Evolutionary conservation across 2,888 invertebrate genomes (phyloP).

Genomic region (Matsumyia berberina): DNA sequence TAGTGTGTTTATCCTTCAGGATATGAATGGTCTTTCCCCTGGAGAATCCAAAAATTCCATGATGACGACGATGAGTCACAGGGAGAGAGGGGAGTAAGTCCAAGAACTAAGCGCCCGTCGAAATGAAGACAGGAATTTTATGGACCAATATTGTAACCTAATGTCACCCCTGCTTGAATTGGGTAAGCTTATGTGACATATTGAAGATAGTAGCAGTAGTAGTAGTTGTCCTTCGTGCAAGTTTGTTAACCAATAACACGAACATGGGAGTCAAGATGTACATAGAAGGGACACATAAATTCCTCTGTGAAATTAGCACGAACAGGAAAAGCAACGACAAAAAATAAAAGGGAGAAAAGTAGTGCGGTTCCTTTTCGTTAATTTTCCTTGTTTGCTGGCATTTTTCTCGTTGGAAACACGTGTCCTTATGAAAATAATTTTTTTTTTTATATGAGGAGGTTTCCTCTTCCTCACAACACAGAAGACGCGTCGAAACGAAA

Average conservation of each 20-base stretch:
- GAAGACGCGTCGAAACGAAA: not conserved
- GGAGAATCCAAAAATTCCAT: slow-evolving; percentile 31
- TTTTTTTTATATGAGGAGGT: not conserved
- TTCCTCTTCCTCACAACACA: not conserved
- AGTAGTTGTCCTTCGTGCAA: slow-evolving; percentile 36
- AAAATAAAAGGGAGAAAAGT: not conserved
- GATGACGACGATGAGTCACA: slow-evolving; percentile 61
- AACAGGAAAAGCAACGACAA: slow-evolving; percentile 19
- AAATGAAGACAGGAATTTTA: slow-evolving; percentile 59
- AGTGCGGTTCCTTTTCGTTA: slow-evolving; percentile 10
- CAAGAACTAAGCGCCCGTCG: slow-evolving; percentile 16
- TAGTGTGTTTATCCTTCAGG: slow-evolving; percentile 34
- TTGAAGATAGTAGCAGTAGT: slow-evolving; percentile 49
- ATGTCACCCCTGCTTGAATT: slow-evolving; percentile 45
- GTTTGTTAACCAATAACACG: slow-evolving; percentile 54
- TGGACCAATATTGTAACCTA: slow-evolving; percentile 59
- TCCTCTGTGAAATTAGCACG: slow-evolving; percentile 66
- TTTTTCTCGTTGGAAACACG: slow-evolving; percentile 16
- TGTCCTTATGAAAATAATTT: slow-evolving; percentile 16
- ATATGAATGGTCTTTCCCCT: slow-evolving; percentile 31
- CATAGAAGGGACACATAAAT: slow-evolving; percentile 46
- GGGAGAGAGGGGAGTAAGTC: not conserved
- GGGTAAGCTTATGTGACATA: slow-evolving; percentile 66
- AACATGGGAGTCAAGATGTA: slow-evolving; percentile 12
- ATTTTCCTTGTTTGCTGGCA: slow-evolving; percentile 36